Evolutionary conservation across 2,888 invertebrate genomes (phyloP).

Genomic region (Hedya salicella): DNA sequence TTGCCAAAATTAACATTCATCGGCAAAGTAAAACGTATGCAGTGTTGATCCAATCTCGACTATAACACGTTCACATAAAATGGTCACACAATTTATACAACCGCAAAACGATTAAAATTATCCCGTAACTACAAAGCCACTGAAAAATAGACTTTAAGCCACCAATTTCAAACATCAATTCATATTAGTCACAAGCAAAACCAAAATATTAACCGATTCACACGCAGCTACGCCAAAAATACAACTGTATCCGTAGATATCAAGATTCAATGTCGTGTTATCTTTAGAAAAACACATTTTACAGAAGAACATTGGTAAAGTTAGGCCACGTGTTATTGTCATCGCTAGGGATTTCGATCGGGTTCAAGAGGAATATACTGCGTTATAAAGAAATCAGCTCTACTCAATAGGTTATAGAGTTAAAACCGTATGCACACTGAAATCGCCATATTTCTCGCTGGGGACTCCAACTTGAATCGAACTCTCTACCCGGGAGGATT

Average conservation of each 20-base stretch:
- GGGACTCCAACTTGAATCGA: constrained; percentile 50
- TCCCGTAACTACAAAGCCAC: neutral
- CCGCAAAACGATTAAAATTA: constrained; percentile 10
- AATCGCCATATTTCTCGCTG: constrained; percentile 25
- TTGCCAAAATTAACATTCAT: constrained; percentile 39
- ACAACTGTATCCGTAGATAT: neutral
- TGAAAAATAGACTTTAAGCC: constrained; percentile 7
- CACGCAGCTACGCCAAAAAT: neutral
- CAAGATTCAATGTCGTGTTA: constrained; percentile 1
- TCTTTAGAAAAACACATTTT: neutral
- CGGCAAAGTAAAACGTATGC: neutral
- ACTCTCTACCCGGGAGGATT: constrained; percentile 52
- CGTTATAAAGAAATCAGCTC: constrained; percentile 3
- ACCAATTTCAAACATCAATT: neutral
- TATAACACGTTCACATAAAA: constrained; percentile 8
- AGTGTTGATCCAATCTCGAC: neutral
- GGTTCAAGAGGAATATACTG: neutral
- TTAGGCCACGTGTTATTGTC: constrained; percentile 34
- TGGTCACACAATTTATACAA: neutral
- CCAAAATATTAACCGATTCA: neutral
- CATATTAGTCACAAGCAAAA: neutral
- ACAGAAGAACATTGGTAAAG: constrained; percentile 23
- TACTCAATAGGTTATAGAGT: constrained; percentile 4
- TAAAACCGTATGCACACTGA: neutral
- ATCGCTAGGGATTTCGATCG: constrained; percentile 36